Evolutionary conservation across 2,888 invertebrate species (phyloP), one percentile per base, ranked within the genome.

Genomic region (Andrena praecox): DNA sequence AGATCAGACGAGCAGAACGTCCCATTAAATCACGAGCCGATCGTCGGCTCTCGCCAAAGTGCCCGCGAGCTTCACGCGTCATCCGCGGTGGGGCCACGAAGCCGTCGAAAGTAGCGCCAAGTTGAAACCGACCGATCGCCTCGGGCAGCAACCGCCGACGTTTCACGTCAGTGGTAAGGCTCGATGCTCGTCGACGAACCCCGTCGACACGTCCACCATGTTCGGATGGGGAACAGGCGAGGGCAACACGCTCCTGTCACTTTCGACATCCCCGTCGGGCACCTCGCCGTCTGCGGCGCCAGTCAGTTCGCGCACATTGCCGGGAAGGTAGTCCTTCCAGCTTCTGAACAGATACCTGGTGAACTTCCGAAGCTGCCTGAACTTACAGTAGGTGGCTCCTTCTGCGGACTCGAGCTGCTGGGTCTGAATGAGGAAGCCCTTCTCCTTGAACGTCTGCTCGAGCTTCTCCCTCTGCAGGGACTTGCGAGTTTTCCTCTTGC

Each of bases 341-440:
- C 98, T 98, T 89, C 98, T 95, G 91, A 98, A 98, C 84, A 98
- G 94, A 92, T 98, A 98, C 70, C 98, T 95, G 0, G 98, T 98
- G 92, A 98, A 98, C 93, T 98, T 98, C 85, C 98, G 95, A 33
- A 98, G 94, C 92, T 98, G 98, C 64, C 98, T 94, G 92, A 98
- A 98, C 93, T 98, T 98, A 94, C 98, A 98, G 91, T 98, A 98
- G 0, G 98, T 98, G 0, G 98, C 98, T 0, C 98, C 98, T 92
- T 98, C 98, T 0, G 98, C 98, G 0, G 98, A 98, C 92, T 98
- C 98, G 69, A 98, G 94, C 92, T 98, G 98, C 93, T 98, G 98
- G 0, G 98, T 98, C 93, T 98, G 98, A 75, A 98, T 98, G 66
- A 98, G 94, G 93, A 98, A 98, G 0, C 98, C 98, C 91, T 98